Evolutionary conservation across 2,113 vertebrate species (phyloP).

Genomic region (Nesogale talazaci): DNA sequence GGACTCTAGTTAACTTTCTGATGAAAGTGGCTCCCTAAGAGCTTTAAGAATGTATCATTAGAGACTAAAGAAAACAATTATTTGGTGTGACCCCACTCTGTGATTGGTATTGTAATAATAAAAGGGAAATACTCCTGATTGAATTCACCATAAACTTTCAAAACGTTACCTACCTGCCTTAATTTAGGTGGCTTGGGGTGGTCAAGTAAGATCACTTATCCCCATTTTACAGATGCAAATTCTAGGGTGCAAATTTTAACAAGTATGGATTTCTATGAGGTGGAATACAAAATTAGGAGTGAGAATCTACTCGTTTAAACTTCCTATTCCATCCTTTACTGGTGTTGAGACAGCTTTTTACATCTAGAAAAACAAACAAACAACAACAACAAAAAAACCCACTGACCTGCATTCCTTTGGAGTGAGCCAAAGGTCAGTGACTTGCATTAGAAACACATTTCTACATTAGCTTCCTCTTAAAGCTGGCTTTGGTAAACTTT

Average conservation of each 20-base stretch:
- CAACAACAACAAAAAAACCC: not conserved
- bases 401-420: not conserved
- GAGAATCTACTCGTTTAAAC: constrained; percentile 4
- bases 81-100: constrained; percentile 67
- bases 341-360: not conserved
- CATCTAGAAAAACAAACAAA: constrained; percentile 56
- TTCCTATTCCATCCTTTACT: not conserved
- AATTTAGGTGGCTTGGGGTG: constrained; percentile 4
- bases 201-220: constrained; percentile 37
- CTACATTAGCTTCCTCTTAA: constrained; percentile 72
- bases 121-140: constrained; percentile 67
- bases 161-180: constrained; percentile 55
- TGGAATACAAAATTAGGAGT: not conserved
- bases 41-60: constrained; percentile 78
- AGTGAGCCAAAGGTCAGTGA: not conserved
- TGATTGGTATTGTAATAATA: constrained; percentile 68
- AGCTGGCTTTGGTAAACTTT: constrained; percentile 17
- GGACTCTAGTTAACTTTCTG: constrained; percentile 61
- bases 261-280: constrained; percentile 4
- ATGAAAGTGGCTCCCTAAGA: constrained; percentile 68
- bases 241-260: too few relatives aligned
- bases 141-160: constrained; percentile 62
- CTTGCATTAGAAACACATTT: constrained; percentile 62
- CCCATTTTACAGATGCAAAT: constrained; percentile 67
- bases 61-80: constrained; percentile 76